Base-by-base conservation (phyloP, 2,888 invertebrate genomes). In the Caradrina clavipalpis region DNA sequence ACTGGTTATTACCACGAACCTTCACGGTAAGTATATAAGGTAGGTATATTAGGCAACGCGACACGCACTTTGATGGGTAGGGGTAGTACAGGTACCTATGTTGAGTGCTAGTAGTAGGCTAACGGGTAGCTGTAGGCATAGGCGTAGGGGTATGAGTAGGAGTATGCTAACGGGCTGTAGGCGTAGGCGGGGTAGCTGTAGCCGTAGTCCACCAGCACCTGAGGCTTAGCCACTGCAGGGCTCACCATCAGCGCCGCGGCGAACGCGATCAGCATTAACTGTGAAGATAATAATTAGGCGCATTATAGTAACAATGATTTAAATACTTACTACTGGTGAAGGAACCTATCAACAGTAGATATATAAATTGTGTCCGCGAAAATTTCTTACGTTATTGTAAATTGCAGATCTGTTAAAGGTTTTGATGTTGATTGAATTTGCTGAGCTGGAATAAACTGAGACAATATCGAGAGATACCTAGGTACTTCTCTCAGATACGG, bases 111-210 rank as follows among this genome's bases (percentile, higher is more conserved):
- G 72, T 91, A 92, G 73, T 94, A 95, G 2, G 90, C 89, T 57
- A 90, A 86, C 0, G 95, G 95, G 78, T 95, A 83, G 26, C 75
- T n/a, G 51, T 84, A 95, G 0, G 92, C 87, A 74, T 95, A 95
- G 0, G 94, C 87, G 83, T 95, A 95, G 19, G 94, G 92, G 81
- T 95, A 95, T 1, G 95, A 93, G 81, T 95, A 94, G 17, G 94
- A 87, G 82, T 96, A 95, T 0, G 94, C 86, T 0, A 92, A 80
- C 1, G 94, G 92, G 76, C 91, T 90, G 87, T 94, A 94, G 21
- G 93, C 91, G 87, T 95, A 95, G 35, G 89, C 86, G 0, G 90
- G 87, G 86, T 95, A 94, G 35, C n/a, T 15, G 86, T 92, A 93
- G 0, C 93, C 93, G 81, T 94, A 95, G 88, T 94, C 94, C 45